These are phyloP conservation scores for Odontomyia ornata DNA, from an alignment of 2,888 invertebrate species.

Conservation along the genomic window DNA sequence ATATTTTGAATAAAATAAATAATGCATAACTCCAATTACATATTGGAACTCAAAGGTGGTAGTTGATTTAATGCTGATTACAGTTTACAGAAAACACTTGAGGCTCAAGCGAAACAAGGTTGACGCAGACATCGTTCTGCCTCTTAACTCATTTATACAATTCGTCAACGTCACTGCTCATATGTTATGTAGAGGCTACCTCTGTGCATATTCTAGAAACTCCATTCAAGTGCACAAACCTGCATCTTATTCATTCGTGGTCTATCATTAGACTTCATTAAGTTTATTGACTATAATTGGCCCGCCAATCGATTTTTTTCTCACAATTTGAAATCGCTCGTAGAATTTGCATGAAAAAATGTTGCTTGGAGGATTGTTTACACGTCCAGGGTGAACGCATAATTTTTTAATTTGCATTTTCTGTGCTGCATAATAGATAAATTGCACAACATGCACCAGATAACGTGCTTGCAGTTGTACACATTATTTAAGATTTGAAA, in stretches of 20 bases:
- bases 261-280: constrained; percentile 64
- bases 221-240: constrained; percentile 7
- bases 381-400: too few species aligned
- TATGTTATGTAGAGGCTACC: not conserved
- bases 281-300: constrained; percentile 58
- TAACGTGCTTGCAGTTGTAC: too few species aligned
- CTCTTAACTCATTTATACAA: constrained; percentile 7
- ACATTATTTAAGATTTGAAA: too few species aligned
- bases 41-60: constrained; percentile 13
- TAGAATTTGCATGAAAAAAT: too few species aligned
- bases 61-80: constrained; percentile 42
- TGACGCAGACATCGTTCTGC: not conserved
- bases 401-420: too few species aligned
- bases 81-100: constrained; percentile 41
- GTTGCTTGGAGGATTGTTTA: too few species aligned
- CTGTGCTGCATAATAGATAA: too few species aligned
- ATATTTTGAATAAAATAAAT: too few species aligned
- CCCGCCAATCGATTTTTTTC: constrained; percentile 33
- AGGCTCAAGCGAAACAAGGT: constrained; percentile 16
- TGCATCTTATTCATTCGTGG: constrained; percentile 9
- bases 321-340: not conserved
- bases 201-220: not conserved
- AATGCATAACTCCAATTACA: not conserved
- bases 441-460: too few species aligned
- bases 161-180: constrained; percentile 40